Conservation (phyloP, 2,113 vertebrate species). For the Acinonyx jubatus region DNA sequence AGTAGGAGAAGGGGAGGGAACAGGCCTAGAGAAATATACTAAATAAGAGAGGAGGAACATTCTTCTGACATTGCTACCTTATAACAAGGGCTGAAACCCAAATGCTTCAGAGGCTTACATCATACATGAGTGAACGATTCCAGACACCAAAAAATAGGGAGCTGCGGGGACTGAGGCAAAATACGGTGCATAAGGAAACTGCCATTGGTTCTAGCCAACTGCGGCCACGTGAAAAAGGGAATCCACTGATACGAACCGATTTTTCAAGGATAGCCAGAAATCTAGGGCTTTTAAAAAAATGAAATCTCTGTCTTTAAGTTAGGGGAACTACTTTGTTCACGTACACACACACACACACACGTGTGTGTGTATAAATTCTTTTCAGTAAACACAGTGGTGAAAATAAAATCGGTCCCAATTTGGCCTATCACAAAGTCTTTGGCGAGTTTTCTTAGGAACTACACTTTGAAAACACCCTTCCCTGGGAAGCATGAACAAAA, state of each 20-base stretch:
- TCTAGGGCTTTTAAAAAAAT: not conserved
- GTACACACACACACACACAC: not conserved
- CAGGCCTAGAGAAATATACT: not conserved
- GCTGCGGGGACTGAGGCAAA: not conserved
- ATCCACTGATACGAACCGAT: not conserved
- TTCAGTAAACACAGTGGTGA: not conserved
- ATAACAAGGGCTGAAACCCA: not conserved
- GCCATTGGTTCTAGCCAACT: not conserved
- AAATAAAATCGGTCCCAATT: not conserved
- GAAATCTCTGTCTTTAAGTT: constrained; percentile 32
- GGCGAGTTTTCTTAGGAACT: not conserved
- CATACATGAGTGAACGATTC: not conserved
- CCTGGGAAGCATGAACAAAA: not conserved
- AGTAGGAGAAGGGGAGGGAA: not conserved
- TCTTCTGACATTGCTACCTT: not conserved
- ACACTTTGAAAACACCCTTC: not conserved
- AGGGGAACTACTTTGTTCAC: not conserved
- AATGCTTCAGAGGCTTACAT: not conserved
- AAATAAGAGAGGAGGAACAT: not conserved
- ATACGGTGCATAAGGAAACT: not conserved
- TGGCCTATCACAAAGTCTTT: not conserved
- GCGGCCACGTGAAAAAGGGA: not conserved
- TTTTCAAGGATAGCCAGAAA: constrained; percentile 37
- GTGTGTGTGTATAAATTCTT: not conserved
- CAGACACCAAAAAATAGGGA: not conserved